Percentiles rank a stretch among this genome's conserved stretches.
Conservation (phyloP, 2,888 invertebrate genomes). For the Oscheius myriophilus region DNA sequence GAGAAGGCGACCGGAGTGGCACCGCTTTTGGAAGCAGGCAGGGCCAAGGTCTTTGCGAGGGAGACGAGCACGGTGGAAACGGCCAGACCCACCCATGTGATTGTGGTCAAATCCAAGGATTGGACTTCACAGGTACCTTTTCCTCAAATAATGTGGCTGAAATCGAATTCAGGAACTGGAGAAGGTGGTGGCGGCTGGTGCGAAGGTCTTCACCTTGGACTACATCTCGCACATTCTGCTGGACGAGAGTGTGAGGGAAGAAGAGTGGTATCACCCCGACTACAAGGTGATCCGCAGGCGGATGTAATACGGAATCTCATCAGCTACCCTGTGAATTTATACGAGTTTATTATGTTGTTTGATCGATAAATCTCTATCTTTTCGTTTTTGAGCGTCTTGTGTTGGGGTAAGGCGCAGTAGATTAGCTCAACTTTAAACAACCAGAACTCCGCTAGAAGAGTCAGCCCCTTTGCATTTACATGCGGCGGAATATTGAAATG, state of each 20-base stretch:
- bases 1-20: constrained; percentile 12
- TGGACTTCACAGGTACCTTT: constrained; percentile 8
- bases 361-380: too few relatives aligned
- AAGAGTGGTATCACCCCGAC: constrained; percentile 9
- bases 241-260: constrained; percentile 12
- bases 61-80: neutral
- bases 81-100: constrained; percentile 16
- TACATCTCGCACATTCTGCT: constrained; percentile 18
- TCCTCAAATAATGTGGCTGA: neutral
- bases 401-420: too few relatives aligned
- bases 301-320: neutral
- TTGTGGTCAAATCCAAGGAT: neutral
- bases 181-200: neutral
- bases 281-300: neutral
- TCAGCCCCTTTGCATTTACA: too few relatives aligned
- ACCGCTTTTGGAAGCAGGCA: constrained; percentile 20
- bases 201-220: constrained; percentile 10
- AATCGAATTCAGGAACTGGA: constrained; percentile 21
- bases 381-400: too few relatives aligned
- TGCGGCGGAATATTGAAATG: too few relatives aligned
- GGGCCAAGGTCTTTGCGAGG: constrained; percentile 17
- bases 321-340: too few relatives aligned
- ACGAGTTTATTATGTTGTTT: too few relatives aligned
- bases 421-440: too few relatives aligned
- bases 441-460: too few relatives aligned